Conservation (phyloP, 1,140 invertebrate genomes). For the Nymphalis io region DNA sequence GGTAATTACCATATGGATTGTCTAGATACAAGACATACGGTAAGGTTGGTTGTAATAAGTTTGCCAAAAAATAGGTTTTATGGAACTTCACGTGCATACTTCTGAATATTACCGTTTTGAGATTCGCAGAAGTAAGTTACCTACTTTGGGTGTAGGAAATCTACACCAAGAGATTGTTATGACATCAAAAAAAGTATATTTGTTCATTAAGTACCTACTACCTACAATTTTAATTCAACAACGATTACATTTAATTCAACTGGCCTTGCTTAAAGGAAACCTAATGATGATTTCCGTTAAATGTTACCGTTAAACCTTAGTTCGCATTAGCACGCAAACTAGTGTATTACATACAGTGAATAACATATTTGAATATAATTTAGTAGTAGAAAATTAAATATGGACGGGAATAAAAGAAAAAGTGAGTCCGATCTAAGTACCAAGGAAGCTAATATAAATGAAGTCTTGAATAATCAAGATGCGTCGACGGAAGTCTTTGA, state of each 20-base stretch:
- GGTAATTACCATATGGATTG: too few species aligned
- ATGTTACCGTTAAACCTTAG: conserved; percentile 38
- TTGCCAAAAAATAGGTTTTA: too few species aligned
- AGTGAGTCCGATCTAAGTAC: conserved; percentile 2
- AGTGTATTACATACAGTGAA: not conserved
- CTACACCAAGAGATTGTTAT: too few species aligned
- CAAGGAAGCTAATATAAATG: conserved; percentile 49
- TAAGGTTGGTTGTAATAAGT: too few species aligned
- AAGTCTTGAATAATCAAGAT: conserved; percentile 51
- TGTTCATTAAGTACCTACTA: too few species aligned
- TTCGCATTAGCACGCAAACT: conserved; percentile 40
- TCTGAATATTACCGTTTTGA: too few species aligned
- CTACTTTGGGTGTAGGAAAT: too few species aligned
- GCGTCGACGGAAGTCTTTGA: conserved; percentile 53
- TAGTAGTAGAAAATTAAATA: not conserved
- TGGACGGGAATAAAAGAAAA: conserved; percentile 30
- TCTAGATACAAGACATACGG: too few species aligned
- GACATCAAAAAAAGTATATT: too few species aligned
- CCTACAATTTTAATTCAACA: not conserved
- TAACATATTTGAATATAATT: conserved; percentile 1
- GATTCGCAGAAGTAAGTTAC: too few species aligned
- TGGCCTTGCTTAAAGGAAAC: conserved; percentile 59
- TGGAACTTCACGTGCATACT: too few species aligned
- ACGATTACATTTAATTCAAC: conserved; percentile 18
- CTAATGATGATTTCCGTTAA: conserved; percentile 43